Percentiles rank a stretch among this genome's conserved stretches.
Evolutionary conservation across 2,113 vertebrate genomes (phyloP).

Genomic region (Tichodroma muraria): DNA sequence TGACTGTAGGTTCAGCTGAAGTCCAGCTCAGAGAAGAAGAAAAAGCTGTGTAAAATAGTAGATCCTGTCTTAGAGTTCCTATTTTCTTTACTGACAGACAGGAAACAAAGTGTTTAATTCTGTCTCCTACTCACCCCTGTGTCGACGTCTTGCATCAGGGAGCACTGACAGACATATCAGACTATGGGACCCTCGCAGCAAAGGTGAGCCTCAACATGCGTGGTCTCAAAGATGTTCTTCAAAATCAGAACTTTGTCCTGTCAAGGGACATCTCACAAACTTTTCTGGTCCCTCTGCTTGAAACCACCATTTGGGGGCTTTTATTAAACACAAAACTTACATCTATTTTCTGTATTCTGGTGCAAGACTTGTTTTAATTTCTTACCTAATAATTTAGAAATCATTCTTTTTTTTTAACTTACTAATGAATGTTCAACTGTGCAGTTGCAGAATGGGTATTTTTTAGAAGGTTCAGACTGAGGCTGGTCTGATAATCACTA

Average conservation of each 20-base stretch:
- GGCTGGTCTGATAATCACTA: neutral
- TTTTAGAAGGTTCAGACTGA: neutral
- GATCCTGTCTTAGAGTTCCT: neutral
- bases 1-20: neutral
- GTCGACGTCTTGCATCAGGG: slow-evolving; percentile 88
- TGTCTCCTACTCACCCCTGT: slow-evolving; percentile 88
- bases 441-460: neutral
- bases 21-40: neutral
- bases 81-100: slow-evolving; percentile 69
- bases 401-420: neutral
- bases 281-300: neutral
- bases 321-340: neutral
- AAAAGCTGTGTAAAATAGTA: neutral
- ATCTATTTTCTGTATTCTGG: neutral
- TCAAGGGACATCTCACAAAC: neutral
- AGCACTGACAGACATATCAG: slow-evolving; percentile 92
- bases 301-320: neutral
- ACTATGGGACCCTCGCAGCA: slow-evolving; percentile 92
- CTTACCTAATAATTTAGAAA: neutral
- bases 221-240: neutral
- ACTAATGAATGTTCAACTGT: neutral
- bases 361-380: neutral
- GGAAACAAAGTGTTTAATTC: slow-evolving; percentile 97
- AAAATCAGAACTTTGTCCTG: neutral
- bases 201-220: slow-evolving; percentile 71